phyloP scores from a whole-genome alignment of 2,888 invertebrate genomes.

The Seira sanloemensis region DNA sequence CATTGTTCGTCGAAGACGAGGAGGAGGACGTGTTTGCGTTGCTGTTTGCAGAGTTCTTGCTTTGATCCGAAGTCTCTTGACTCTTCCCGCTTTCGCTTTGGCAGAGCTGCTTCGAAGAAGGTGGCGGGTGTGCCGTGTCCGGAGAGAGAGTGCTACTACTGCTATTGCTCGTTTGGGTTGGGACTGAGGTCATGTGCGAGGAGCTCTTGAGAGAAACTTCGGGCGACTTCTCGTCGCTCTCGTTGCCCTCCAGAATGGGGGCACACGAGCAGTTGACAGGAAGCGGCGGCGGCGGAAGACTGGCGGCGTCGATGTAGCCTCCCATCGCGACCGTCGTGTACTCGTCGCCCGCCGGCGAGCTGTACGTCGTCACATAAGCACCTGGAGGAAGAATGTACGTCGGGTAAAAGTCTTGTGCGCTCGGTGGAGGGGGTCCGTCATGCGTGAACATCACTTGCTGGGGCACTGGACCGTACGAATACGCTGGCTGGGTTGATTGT shows the following conservation, averaged over 20 bases:
- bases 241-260: conserved; percentile 66
- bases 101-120: background rate
- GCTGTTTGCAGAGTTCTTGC: conserved; percentile 22
- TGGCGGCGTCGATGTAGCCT: conserved; percentile 41
- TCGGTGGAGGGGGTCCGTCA: conserved; percentile 51
- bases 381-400: conserved; percentile 67
- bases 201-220: conserved; percentile 31
- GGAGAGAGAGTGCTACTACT: conserved; percentile 29
- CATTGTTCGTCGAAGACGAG: conserved; percentile 6
- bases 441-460: conserved; percentile 58
- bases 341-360: conserved; percentile 62
- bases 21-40: conserved; percentile 46
- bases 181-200: conserved; percentile 61
- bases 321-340: conserved; percentile 59
- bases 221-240: conserved; percentile 53
- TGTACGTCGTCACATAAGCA: conserved; percentile 65
- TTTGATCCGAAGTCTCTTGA: conserved; percentile 9
- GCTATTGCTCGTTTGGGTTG: conserved; percentile 50
- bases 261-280: conserved; percentile 60
- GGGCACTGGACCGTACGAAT: conserved; percentile 57
- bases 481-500: conserved; percentile 27
- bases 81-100: conserved; percentile 6
- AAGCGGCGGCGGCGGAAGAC: conserved; percentile 38
- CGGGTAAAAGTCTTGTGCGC: conserved; percentile 61
- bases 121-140: conserved; percentile 14